Base-by-base conservation (phyloP, 2,113 vertebrate species). In the Enhydra lutris region DNA sequence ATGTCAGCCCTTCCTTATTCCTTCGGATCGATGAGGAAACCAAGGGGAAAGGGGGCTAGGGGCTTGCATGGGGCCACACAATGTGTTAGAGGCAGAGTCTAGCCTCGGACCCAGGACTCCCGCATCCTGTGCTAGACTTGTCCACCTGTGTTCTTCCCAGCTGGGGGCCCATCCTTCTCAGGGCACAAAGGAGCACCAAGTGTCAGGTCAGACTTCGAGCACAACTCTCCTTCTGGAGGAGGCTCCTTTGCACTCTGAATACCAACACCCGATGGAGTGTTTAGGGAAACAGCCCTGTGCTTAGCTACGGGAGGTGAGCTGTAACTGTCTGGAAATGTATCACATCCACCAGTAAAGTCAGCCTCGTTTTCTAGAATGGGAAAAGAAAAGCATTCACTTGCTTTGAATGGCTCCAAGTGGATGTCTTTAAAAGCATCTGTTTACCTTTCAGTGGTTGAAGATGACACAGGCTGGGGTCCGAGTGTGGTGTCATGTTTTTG, bases 101-200 rank as follows among this genome's bases (percentile, higher is more conserved):
- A 4, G 50, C 14, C 18, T 39, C 84, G 12, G 45, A 13, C n/a
- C 5, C 29, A 2, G 47, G n/a, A 8, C 50, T 14, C 11, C 47
- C 18, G 0, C 55, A 34, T 45, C 69, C 55, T 18, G 0, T 1
- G 7, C 8, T 9, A 4, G 1, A 31, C 26, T 4, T 0, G 3
- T 7, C 67, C 29, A 20, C 50, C 89, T 2, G 1, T 9, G 36
- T 69, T 34, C 50, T 59, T 15, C 59, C 52, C 50, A 23, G 67
- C 8, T 1, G 1, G 20, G 14, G 23, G n/a, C 45, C 4, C 0
- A 0, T 34, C 47, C 14, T 83, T 20, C 82, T 39, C 39, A 24
- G 74, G 61, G 21, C 42, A n/a, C 52, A 20, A 3, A 47, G 21
- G 57, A 5, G 17, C 45, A 59, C 45, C 50, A 6, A 39, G 59